Base-by-base conservation (phyloP, 2,888 invertebrate genomes). In the Cephus runcator region DNA sequence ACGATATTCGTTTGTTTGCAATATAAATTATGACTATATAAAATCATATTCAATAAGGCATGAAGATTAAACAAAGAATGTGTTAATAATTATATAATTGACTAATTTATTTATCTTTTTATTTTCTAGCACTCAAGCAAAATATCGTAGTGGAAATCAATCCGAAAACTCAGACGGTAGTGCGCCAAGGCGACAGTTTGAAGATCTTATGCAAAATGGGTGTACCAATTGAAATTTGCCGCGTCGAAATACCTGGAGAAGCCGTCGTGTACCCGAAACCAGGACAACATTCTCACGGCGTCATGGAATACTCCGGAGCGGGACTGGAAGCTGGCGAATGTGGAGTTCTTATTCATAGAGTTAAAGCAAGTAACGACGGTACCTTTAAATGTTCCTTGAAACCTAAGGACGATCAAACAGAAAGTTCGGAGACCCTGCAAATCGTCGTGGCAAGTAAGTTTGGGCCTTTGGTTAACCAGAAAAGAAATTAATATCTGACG, bases 361-460 rank as follows among this genome's bases (percentile, higher is more conserved):
- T 96, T 30, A 93, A 92, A 80, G 95, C 95, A 75, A 92, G 92
- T 73, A 94, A 95, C 91, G 95, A 96, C 88, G 97, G 97, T 0
- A 92, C 93, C 83, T 93, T 96, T 83, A 93, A 93, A 75, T 97
- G 96, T 88, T 92, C 93, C 68, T 89, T 96, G 77, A 95, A 95
- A 0, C 93, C 94, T 0, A 91, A 91, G 79, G 92, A 93, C 0
- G 94, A 94, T 56, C 90, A 91, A 75, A 91, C 92, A 12, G 96
- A 96, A 87, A 90, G 94, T 0, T 91, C 92, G 0, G 95, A 94
- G 31, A 90, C 89, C 12, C 94, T 96, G 93, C 93, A 92, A 75
- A 92, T 97, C 15, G 92, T 94, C 4, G 95, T 97, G 68, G 96
- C 96, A 79, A 93, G 96, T 96, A 90, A 94, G 96, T 95, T 30